Evolutionary conservation across 1,140 invertebrate species (phyloP).

Genomic region (Ganaspis sp.): DNA sequence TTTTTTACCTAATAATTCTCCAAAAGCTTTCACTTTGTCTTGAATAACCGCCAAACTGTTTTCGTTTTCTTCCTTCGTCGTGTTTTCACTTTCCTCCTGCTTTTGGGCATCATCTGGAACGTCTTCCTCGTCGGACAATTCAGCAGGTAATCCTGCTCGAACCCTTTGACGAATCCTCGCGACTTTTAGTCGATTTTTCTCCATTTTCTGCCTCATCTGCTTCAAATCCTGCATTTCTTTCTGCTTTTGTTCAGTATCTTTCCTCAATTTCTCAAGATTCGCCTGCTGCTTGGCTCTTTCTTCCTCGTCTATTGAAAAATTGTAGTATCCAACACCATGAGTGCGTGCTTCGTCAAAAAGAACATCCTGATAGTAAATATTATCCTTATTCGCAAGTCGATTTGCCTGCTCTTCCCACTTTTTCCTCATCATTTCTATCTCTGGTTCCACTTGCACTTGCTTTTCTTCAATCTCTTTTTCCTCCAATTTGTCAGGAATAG

Average conservation of each 20-base stretch:
- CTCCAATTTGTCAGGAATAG: not conserved
- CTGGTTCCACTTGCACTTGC: constrained; percentile 59
- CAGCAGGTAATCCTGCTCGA: constrained; percentile 84
- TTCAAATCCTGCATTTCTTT: constrained; percentile 80
- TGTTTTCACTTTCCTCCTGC: constrained; percentile 56
- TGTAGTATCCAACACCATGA: constrained; percentile 93
- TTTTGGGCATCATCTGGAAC: constrained; percentile 65
- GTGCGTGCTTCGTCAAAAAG: constrained; percentile 91
- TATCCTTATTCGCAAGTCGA: constrained; percentile 77
- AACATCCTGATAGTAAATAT: constrained; percentile 93
- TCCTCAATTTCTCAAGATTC: constrained; percentile 82
- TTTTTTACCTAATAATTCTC: constrained; percentile 66
- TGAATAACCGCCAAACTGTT: constrained; percentile 54
- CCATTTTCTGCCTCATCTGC: constrained; percentile 81
- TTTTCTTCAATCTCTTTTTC: constrained; percentile 41
- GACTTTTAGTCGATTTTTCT: constrained; percentile 86
- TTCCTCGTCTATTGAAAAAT: constrained; percentile 90
- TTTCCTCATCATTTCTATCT: constrained; percentile 75
- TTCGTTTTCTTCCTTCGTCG: constrained; percentile 56
- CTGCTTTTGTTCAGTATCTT: constrained; percentile 84
- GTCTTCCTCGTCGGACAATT: constrained; percentile 74
- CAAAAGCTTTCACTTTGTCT: constrained; percentile 70
- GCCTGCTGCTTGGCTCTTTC: constrained; percentile 86
- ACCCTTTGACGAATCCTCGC: constrained; percentile 86
- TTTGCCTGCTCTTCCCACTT: constrained; percentile 82